These are phyloP conservation scores for Leptobrachium ailaonicum DNA, from an alignment of 2,113 vertebrate genomes.

Conservation along the genomic window DNA sequence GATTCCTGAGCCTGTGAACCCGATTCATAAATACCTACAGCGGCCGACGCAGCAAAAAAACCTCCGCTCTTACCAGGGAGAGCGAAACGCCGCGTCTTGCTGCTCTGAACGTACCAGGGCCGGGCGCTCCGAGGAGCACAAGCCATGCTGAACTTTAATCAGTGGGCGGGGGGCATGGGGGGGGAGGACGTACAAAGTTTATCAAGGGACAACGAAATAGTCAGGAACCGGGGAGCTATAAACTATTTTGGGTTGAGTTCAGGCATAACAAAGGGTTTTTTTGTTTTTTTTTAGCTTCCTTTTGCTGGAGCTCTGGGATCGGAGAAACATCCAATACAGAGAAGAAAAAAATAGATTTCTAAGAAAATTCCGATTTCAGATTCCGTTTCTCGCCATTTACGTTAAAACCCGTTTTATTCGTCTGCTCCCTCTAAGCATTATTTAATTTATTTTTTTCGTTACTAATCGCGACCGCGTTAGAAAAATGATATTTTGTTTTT, in stretches of 20 bases:
- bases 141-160: not conserved
- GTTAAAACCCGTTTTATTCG: no score
- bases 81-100: slow-evolving; percentile 54
- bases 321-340: slow-evolving; percentile 46
- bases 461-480: no score
- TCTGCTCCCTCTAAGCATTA: no score
- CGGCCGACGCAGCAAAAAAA: slow-evolving; percentile 49
- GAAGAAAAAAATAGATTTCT: not conserved
- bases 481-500: no score
- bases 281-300: slow-evolving; percentile 57
- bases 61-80: slow-evolving; percentile 53
- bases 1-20: slow-evolving; percentile 66
- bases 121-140: not conserved
- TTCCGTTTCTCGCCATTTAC: no score
- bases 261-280: slow-evolving; percentile 23
- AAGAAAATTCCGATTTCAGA: not conserved
- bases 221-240: not conserved
- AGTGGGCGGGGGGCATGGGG: not conserved
- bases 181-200: slow-evolving; percentile 12
- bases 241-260: slow-evolving; percentile 33
- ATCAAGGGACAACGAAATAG: slow-evolving; percentile 20
- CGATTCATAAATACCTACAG: slow-evolving; percentile 53
- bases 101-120: slow-evolving; percentile 35
- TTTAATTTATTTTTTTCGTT: no score
- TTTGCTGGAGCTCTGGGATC: slow-evolving; percentile 57